A percentile compares a stretch with the other conserved stretches of the same genome.
Conservation (phyloP, 2,797 vertebrate genomes). For the Phrynocephalus forsythii region DNA sequence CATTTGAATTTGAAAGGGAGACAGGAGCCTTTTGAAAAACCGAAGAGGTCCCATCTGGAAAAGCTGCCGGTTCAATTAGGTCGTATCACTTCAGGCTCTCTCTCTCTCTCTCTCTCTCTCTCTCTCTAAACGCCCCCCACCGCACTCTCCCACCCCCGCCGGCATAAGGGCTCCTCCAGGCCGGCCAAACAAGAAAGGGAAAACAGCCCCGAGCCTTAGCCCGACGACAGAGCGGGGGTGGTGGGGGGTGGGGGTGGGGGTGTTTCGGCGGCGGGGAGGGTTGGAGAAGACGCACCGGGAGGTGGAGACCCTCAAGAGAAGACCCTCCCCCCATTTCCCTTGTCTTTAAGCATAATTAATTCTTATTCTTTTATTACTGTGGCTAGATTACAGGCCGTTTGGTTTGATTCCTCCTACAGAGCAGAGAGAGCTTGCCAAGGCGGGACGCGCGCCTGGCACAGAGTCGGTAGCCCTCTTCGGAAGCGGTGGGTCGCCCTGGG, state of each 20-base stretch:
- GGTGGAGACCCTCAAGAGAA: not conserved
- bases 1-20: slow-evolving; percentile 62
- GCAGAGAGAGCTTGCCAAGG: not conserved
- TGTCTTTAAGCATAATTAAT: too few species aligned
- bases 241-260: too few species aligned
- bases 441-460: too few species aligned
- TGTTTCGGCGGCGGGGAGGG: too few species aligned
- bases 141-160: not conserved
- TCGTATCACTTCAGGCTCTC: slow-evolving; percentile 87
- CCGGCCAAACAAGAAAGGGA: slow-evolving; percentile 72
- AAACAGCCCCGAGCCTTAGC: slow-evolving; percentile 7
- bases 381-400: not conserved
- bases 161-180: slow-evolving; percentile 76
- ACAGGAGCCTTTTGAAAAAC: slow-evolving; percentile 73
- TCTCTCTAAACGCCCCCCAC: not conserved
- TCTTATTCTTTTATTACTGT: too few species aligned
- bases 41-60: slow-evolving; percentile 93
- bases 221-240: not conserved
- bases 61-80: slow-evolving; percentile 91
- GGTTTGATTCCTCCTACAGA: not conserved
- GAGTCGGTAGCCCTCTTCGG: not conserved
- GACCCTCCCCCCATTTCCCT: too few species aligned
- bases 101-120: not conserved
- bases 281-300: too few species aligned
- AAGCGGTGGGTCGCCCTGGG: not conserved